A percentile compares a stretch with the other conserved stretches of the same genome.
These are phyloP conservation scores for Ptilorrhoa leucosticta DNA, from an alignment of 2,113 vertebrate species.

Conservation along the genomic window DNA sequence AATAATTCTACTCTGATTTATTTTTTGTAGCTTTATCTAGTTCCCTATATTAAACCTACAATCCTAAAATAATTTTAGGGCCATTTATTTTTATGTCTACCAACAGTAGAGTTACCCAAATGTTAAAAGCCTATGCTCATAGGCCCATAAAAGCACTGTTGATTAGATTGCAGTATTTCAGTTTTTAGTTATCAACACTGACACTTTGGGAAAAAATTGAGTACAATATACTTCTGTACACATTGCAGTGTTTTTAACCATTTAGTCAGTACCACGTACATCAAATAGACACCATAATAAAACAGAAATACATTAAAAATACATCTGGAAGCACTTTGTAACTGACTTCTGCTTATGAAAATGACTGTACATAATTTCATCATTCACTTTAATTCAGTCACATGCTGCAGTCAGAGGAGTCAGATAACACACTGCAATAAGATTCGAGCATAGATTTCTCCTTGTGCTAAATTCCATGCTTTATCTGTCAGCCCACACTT, in stretches of 20 bases:
- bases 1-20: conserved; percentile 56
- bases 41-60: conserved; percentile 59
- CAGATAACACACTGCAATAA: conserved; percentile 26
- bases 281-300: conserved; percentile 64
- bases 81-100: conserved; percentile 69
- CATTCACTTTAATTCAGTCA: conserved; percentile 64
- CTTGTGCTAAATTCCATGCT: neutral
- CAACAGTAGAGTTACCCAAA: conserved; percentile 62
- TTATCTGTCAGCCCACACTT: neutral
- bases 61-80: conserved; percentile 67
- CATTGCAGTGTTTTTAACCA: conserved; percentile 56
- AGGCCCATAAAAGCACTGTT: conserved; percentile 58
- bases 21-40: conserved; percentile 53
- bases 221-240: conserved; percentile 55
- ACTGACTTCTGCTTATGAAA: conserved; percentile 65
- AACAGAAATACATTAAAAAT: conserved; percentile 64
- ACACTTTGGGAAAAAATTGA: conserved; percentile 57
- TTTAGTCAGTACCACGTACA: conserved; percentile 53
- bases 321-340: conserved; percentile 60
- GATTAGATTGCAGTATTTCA: conserved; percentile 65
- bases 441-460: conserved; percentile 4
- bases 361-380: conserved; percentile 60
- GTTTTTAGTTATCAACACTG: conserved; percentile 64
- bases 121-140: conserved; percentile 60
- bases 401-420: conserved; percentile 25